Evolutionary conservation across 2,113 vertebrate species (phyloP), one percentile per base, ranked within the genome.

Genomic region (Holacanthus passer): DNA sequence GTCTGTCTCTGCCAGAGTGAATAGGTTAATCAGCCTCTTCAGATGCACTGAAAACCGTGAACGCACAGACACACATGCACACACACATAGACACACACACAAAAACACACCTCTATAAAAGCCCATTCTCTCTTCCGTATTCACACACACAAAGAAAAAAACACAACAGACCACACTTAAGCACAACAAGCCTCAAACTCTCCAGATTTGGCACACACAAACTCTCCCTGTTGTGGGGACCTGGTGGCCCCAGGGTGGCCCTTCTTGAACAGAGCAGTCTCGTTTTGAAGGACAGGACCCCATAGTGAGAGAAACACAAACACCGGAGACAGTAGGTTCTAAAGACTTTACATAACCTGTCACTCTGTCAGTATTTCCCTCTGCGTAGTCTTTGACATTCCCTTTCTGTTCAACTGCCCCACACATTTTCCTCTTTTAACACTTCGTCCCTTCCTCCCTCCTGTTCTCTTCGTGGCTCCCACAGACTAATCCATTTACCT

Each of bases 271-370:
- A 73, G 81, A 88, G 79, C 71, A 82, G 83, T 84, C 66, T 87
- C 72, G 87, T 85, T 92, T 90, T 93, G 91, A 92, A 84, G 73
- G 92, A 92, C 91, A 89, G 91, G 89, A 87, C 82, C 92, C 50
- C 91, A 86, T 89, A 72, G 75, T 80, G 92, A 74, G 87, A 72
- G 75, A 89, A 85, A 91, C 88, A 90, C 88, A 88, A 92, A 93
- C 87, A 83, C 72, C 74, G 60, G 68, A 89, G 88, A 93, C 91
- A 79, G 83, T 73, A 67, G 74, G 73, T 81, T 85, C 87, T 79
- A 72, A 85, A 85, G 88, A 90, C 90, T 90, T 87, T 79, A 86
- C 84, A 87, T 82, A 79, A 83, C 76, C 86, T 77, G 87, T 87
- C 88, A 93, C 69, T 82, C 86, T 39, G 71, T 76, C 80, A 67